Conservation (phyloP, 2,113 vertebrate genomes). For the Alethe castanea region DNA sequence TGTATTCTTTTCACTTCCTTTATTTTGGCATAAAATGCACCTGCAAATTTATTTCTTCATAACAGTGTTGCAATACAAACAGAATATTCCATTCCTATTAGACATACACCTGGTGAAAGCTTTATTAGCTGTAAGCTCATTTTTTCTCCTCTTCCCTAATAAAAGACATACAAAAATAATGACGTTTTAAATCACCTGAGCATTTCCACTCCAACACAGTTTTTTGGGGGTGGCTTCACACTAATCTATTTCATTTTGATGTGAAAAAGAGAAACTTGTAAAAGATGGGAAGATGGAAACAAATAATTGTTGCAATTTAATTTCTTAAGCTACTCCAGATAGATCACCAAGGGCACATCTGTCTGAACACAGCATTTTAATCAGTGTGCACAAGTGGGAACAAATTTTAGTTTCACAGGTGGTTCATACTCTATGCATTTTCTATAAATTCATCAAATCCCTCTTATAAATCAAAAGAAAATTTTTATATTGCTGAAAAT, state of each 20-base stretch:
- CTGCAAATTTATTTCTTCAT: not conserved
- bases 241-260: not conserved
- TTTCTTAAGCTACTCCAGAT: not conserved
- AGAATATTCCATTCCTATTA: not conserved
- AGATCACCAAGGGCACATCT: not conserved
- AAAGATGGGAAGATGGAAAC: not conserved
- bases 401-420: not conserved
- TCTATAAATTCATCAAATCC: not conserved
- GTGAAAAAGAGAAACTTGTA: not conserved
- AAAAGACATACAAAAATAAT: not conserved
- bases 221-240: not conserved
- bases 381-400: not conserved
- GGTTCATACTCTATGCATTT: not conserved
- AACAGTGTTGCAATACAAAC: not conserved
- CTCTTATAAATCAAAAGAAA: not conserved
- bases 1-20: conserved; percentile 23
- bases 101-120: not conserved
- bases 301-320: not conserved
- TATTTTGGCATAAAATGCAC: conserved; percentile 33
- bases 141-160: not conserved
- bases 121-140: not conserved
- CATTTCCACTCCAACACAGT: not conserved
- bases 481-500: not conserved
- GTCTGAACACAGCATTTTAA: not conserved
- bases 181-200: not conserved